Evolutionary conservation across 2,888 invertebrate species (phyloP), one percentile per base, ranked within the genome.

Genomic region (Xestia ashworthii): DNA sequence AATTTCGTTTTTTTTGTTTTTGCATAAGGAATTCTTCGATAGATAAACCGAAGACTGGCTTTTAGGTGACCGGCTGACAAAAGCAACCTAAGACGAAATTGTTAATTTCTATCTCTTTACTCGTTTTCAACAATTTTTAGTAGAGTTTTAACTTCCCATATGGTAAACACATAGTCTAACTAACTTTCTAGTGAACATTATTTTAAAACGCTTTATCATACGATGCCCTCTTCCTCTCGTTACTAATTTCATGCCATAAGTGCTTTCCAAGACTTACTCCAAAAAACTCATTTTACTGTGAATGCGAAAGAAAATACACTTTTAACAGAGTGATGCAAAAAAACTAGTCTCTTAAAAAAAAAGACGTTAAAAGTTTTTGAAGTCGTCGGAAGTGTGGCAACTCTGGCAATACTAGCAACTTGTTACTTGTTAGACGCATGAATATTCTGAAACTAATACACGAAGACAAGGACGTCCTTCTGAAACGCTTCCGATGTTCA

Each of bases 371-470:
- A 78, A 85, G 74, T 84, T 86, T 80, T 67, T 12, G 75, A 86
- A 86, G 80, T 88, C 80, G 79, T 74, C 65, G 62, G 74, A 84
- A 88, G 88, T 83, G 82, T 86, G 78, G 82, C 86, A 86, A 88
- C 85, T 44, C 65, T 87, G 78, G 82, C 86, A 85, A 88, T 83
- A 44, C 65, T 86, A 78, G 82, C 86, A 86, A 88, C 85, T 85
- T 86, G 88, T 82, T 70, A 88, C 86, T 85, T 86, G 88, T 83
- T 74, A 87, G 85, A 71, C 77, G 83, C 89, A 90, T 92, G 91
- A 91, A 92, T 92, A 91, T 90, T 92, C 88, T 80, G 84, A 79
- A 89, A 89, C 87, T 88, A 89, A 90, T 90, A 88, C 90, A 87
- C 87, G 86, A 64, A 85, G 88, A 86, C 83, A 83, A 86, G 80